Conservation (phyloP, 1,140 invertebrate species). For the Drosophila bipectinata region DNA sequence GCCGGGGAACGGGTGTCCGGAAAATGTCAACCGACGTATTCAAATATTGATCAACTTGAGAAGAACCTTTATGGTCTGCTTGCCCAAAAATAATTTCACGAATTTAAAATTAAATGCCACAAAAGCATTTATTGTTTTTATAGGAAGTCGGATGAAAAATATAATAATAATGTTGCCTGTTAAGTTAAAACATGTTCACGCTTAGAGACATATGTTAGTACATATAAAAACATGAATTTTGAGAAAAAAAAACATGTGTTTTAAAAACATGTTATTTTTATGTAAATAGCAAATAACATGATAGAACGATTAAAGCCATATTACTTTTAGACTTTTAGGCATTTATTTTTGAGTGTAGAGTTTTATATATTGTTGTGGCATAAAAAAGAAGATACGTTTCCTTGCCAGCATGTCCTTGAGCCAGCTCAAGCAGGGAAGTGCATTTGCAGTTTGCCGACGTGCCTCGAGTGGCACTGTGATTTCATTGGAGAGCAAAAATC, state of each 20-base stretch:
- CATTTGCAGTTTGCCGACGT: constrained; percentile 8
- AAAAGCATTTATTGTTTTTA: neutral
- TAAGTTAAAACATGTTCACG: too few relatives aligned
- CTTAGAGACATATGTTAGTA: too few relatives aligned
- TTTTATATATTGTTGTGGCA: constrained; percentile 1
- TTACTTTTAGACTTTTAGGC: too few relatives aligned
- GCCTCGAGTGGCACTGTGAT: constrained; percentile 13
- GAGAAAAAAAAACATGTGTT: too few relatives aligned
- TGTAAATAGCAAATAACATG: too few relatives aligned
- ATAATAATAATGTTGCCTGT: too few relatives aligned
- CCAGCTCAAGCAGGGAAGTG: constrained; percentile 5
- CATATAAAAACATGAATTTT: too few relatives aligned
- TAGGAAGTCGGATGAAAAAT: neutral
- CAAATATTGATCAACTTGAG: constrained; percentile 31
- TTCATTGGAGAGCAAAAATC: constrained; percentile 24
- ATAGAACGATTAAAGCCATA: too few relatives aligned
- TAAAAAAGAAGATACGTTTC: neutral
- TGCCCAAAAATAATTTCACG: neutral
- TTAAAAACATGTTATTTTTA: too few relatives aligned
- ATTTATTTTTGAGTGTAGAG: neutral
- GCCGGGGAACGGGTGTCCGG: constrained; percentile 2
- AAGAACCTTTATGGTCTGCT: constrained; percentile 9
- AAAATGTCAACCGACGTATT: constrained; percentile 46
- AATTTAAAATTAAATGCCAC: neutral
- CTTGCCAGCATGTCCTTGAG: neutral